Evolutionary conservation across 2,113 vertebrate genomes (phyloP).

Genomic region (Tylochromis polylepis): DNA sequence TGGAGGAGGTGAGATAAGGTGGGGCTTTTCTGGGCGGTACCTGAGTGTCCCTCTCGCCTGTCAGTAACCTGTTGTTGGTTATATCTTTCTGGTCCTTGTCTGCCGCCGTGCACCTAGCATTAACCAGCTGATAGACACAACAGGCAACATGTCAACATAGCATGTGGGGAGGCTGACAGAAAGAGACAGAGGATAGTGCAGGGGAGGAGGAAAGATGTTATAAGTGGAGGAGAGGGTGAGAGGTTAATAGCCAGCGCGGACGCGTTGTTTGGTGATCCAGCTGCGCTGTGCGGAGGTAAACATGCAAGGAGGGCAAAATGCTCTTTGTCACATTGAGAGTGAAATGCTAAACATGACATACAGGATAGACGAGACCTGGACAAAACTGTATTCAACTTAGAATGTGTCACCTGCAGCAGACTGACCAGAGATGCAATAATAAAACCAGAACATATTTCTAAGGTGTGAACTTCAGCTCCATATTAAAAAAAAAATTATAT

Average conservation of each 20-base stretch:
- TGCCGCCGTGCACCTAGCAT: constrained; percentile 91
- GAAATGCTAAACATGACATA: not conserved
- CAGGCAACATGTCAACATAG: constrained; percentile 60
- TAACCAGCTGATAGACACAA: constrained; percentile 92
- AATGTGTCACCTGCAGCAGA: not conserved
- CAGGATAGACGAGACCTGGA: not conserved
- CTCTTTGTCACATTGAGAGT: not conserved
- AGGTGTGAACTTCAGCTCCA: not conserved
- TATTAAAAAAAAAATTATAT: not conserved
- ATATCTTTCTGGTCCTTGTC: constrained; percentile 99
- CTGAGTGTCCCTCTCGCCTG: constrained; percentile 98
- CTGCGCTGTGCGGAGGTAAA: constrained; percentile 35
- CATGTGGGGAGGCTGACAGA: constrained; percentile 7
- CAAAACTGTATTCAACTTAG: not conserved
- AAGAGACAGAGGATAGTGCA: constrained; percentile 8
- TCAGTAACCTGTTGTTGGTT: constrained; percentile 99
- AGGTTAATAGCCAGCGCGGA: constrained; percentile 51
- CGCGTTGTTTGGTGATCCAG: constrained; percentile 47
- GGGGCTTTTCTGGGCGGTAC: constrained; percentile 77
- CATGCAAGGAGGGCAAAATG: constrained; percentile 58
- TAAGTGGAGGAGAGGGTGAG: constrained; percentile 40
- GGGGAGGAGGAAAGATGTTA: constrained; percentile 11
- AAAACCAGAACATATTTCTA: not conserved
- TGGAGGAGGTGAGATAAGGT: not conserved
- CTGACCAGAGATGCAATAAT: not conserved